Base-by-base conservation (phyloP, 2,113 vertebrate genomes). In the Anoplopoma fimbria region DNA sequence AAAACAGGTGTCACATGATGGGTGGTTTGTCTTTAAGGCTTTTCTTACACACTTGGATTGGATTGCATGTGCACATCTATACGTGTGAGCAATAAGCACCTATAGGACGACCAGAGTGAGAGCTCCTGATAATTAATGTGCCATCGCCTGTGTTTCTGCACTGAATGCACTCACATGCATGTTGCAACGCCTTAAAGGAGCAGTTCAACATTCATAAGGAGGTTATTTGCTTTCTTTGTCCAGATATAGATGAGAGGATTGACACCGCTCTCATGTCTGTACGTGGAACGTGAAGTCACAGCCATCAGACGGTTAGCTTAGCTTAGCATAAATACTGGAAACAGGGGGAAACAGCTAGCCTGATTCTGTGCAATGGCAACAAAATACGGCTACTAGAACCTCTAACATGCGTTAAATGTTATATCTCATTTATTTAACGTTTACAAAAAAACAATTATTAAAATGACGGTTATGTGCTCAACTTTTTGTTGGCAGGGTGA, bases 1-100 rank as follows among this genome's bases (percentile, higher is more conserved):
- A 17, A 74, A 86, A 75, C 63, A 64, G 69, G 72, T 71, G 77
- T 69, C 51, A 31, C 58, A n/a, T 68, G 42, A 74, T 47, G 19
- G 21, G 14, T 29, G 58, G 40, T 42, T 67, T 51, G 33, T 68
- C 53, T 27, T 3, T 34, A 1, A 63, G 29, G 29, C 25, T 58
- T 69, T 38, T 27, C 34, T 55, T 6, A 55, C 9, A 27, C 36
- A n/a, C n/a, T 17, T 0, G 42, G 13, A 14, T 45, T 17, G 42
- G 69, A 61, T 10, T 61, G 5, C 69, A 72, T 12, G 2, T 4
- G 1, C 7, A 14, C 51, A 40, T 53, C 12, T n/a, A 7, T 51
- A 13, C n/a, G n/a, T 42, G 17, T 49, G 27, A 45, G 15, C 68
- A 69, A 76, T 19, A 7, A 12, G 40, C 61, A 42, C 75, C 75